These are phyloP conservation scores for Melopsittacus undulatus DNA, from an alignment of 2,797 vertebrate genomes.

Conservation along the genomic window DNA sequence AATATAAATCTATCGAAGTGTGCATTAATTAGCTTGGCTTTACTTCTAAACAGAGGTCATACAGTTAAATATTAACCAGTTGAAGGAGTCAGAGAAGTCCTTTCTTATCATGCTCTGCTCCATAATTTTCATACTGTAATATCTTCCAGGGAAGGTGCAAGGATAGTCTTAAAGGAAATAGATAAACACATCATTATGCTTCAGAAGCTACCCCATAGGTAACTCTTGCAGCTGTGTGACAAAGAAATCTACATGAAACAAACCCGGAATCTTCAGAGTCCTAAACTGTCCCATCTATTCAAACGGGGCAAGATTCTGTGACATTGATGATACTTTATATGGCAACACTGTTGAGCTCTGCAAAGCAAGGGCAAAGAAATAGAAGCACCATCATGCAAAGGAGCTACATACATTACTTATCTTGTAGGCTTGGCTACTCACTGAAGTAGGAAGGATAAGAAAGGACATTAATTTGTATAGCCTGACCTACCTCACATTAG, in stretches of 20 bases:
- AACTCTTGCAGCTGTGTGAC: background rate
- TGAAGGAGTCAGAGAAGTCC: slow-evolving; percentile 36
- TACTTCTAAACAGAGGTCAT: slow-evolving; percentile 29
- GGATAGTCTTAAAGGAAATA: background rate
- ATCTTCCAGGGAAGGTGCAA: background rate
- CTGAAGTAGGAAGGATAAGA: background rate
- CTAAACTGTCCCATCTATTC: background rate
- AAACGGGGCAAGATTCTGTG: background rate
- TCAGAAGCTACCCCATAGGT: background rate
- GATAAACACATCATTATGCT: background rate
- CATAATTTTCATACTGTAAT: background rate
- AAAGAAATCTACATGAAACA: background rate
- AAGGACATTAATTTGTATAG: background rate
- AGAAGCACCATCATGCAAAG: background rate
- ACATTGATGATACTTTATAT: background rate
- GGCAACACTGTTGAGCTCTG: background rate
- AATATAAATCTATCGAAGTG: slow-evolving; percentile 10
- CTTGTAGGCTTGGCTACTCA: background rate
- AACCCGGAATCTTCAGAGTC: background rate
- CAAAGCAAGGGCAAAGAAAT: background rate
- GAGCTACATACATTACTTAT: background rate
- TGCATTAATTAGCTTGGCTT: slow-evolving; percentile 58
- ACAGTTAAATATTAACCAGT: slow-evolving; percentile 52
- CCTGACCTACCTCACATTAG: background rate
- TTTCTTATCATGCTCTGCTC: slow-evolving; percentile 45